phyloP scores from a whole-genome alignment of 2,888 invertebrate genomes.

The Plagiodera versicolora region DNA sequence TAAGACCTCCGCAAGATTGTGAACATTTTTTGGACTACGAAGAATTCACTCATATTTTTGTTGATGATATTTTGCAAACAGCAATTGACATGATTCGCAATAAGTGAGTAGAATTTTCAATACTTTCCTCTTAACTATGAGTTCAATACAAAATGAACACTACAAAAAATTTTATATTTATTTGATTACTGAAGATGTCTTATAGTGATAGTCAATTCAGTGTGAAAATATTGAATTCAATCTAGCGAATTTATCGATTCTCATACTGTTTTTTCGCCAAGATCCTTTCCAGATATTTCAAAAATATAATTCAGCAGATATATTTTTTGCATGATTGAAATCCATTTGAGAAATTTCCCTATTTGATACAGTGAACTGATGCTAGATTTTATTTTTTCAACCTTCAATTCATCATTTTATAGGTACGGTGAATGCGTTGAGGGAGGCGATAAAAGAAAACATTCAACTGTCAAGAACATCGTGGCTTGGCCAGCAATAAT shows the following conservation, averaged over 20 bases:
- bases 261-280: too few species aligned
- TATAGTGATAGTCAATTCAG: background rate
- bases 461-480: conserved; percentile 1
- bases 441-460: background rate
- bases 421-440: background rate
- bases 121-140: too few species aligned
- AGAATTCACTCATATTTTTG: conserved; percentile 14
- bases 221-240: too few species aligned
- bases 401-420: background rate
- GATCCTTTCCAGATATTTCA: too few species aligned
- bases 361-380: too few species aligned
- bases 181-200: background rate
- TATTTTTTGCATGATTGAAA: too few species aligned
- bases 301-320: too few species aligned
- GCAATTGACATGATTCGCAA: conserved; percentile 10
- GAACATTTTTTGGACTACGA: conserved; percentile 6
- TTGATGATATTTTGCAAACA: conserved; percentile 19
- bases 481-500: conserved; percentile 19
- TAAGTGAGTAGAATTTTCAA: background rate
- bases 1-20: background rate
- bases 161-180: too few species aligned
- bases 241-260: too few species aligned
- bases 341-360: too few species aligned
- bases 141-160: too few species aligned
- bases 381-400: background rate